Percentiles rank a stretch among this genome's conserved stretches.
Conservation (phyloP, 1,140 invertebrate genomes). For the Maconellicoccus hirsutus region DNA sequence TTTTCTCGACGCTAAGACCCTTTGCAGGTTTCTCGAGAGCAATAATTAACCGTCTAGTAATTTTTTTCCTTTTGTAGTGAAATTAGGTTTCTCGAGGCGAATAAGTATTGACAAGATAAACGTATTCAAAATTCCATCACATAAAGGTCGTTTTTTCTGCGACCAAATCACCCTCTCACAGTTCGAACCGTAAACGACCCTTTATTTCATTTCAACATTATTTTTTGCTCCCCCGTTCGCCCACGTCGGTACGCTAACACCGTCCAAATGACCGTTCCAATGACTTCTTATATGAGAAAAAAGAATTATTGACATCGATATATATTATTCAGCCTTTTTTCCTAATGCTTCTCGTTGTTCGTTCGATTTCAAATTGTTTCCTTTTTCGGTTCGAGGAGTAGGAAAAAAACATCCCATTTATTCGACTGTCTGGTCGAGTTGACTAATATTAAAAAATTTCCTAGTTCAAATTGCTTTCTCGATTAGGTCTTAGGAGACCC, state of each 20-base stretch:
- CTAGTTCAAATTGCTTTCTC: too few species aligned
- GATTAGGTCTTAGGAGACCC: too few species aligned
- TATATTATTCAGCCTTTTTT: not conserved
- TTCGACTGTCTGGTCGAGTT: too few species aligned
- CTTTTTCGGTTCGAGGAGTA: too few species aligned
- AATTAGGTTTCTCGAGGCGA: not conserved
- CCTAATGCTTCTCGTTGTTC: not conserved
- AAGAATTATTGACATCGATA: slow-evolving; percentile 1
- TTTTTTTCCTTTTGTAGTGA: not conserved
- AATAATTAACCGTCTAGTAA: not conserved
- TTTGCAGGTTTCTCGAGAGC: not conserved
- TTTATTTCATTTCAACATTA: slow-evolving; percentile 1
- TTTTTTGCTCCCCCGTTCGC: not conserved
- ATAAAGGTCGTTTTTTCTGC: not conserved
- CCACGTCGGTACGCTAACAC: not conserved
- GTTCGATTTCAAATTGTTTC: not conserved
- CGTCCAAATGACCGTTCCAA: slow-evolving; percentile 2
- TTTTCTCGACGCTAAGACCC: not conserved
- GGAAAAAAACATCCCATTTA: too few species aligned
- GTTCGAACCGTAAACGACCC: not conserved
- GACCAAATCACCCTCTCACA: not conserved
- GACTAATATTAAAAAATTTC: too few species aligned
- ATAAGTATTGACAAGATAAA: not conserved
- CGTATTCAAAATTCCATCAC: slow-evolving; percentile 8
- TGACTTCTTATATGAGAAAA: slow-evolving; percentile 9